Base-by-base conservation (phyloP, 2,888 invertebrate genomes). In the Melipona beecheii region DNA sequence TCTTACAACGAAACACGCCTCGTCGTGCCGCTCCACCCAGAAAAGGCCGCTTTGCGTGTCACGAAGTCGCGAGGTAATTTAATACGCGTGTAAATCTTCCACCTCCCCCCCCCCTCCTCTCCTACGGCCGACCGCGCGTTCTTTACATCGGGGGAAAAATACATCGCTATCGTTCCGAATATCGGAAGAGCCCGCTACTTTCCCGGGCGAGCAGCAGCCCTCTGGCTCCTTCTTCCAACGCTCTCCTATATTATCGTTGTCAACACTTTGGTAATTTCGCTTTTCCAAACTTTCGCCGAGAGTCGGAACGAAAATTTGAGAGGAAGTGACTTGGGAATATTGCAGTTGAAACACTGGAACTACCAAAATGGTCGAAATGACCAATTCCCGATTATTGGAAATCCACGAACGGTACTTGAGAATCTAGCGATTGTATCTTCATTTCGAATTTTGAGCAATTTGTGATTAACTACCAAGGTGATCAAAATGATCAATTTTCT, bases 11-110 rank as follows among this genome's bases (percentile, higher is more conserved):
- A 83, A 84, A 84, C 81, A 83, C 87, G 81, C 81, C 81, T 73
- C 83, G 87, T 73, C 85, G 83, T 74, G 78, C 80, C 84, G 79
- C 89, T 89, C 89, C 89, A 78, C 89, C 89, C 88, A 88, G 88
- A 81, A 84, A 82, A 86, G 89, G 82, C 88, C 84, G 84, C 87
- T 86, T 88, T 83, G 89, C 89, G 89, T 89, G 89, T 89, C 89
- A 88, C 89, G 89, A 89, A 87, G 89, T 89, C 88, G 88, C 87
- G 78, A 77, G 89, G 89, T 89, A 89, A 89, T 89, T 89, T 89
- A 89, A 89, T 89, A 89, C 89, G 86, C 88, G 81, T 84, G 89
- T 89, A 89, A 89, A 89, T 89, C 89, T 88, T 81, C 86, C 70
- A 83, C 70, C 56, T 64, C 43, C 78, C 9, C 43, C 43, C 36